Evolutionary conservation across 1,140 invertebrate genomes (phyloP).

Genomic region (Zaprionus davidi): DNA sequence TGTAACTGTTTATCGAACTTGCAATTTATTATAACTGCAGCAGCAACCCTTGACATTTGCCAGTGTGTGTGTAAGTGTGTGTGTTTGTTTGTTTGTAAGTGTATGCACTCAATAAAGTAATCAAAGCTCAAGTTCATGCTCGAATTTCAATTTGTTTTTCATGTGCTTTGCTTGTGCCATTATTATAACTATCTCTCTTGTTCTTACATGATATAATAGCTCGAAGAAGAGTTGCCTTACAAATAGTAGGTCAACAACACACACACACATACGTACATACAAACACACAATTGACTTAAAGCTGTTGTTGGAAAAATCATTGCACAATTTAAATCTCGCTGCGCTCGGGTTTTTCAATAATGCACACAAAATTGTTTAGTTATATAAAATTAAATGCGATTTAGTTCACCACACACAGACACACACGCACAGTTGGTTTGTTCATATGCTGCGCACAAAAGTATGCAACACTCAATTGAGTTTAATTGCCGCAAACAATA

Average conservation of each 20-base stretch:
- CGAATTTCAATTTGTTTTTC: constrained; percentile 32
- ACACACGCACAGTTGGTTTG: constrained; percentile 1
- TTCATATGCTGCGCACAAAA: constrained; percentile 50
- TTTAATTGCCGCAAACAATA: constrained; percentile 63
- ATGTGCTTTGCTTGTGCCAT: constrained; percentile 61
- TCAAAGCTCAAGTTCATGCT: constrained; percentile 4
- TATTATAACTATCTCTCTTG: constrained; percentile 63
- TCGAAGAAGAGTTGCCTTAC: constrained; percentile 19
- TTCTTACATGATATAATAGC: constrained; percentile 31
- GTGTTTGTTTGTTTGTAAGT: not conserved
- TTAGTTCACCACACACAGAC: constrained; percentile 28
- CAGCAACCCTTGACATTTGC: not conserved
- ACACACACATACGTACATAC: constrained; percentile 1
- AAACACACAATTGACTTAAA: constrained; percentile 5
- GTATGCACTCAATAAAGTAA: not conserved
- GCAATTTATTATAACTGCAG: constrained; percentile 31
- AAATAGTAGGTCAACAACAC: constrained; percentile 68
- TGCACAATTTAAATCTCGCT: constrained; percentile 26
- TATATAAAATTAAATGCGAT: constrained; percentile 56
- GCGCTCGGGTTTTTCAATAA: constrained; percentile 54
- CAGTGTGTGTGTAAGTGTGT: not conserved
- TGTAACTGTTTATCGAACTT: constrained; percentile 50
- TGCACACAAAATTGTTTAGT: constrained; percentile 46
- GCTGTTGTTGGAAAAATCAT: not conserved
- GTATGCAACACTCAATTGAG: constrained; percentile 72